These are phyloP conservation scores for Balaeniceps rex DNA, from an alignment of 2,113 vertebrate genomes.

Conservation along the genomic window DNA sequence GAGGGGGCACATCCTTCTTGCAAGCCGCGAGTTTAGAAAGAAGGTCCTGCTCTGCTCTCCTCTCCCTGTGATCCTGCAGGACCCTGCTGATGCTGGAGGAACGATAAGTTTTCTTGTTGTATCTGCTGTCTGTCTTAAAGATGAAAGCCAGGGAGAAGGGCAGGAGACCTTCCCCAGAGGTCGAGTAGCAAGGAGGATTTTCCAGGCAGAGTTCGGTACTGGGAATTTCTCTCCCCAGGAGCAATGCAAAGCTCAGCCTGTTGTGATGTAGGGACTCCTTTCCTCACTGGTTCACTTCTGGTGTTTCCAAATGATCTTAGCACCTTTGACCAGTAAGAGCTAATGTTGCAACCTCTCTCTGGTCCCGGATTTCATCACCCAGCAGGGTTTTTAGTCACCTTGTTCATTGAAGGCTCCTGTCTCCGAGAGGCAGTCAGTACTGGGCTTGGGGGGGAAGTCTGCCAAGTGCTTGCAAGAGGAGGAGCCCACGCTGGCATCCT, in stretches of 20 bases:
- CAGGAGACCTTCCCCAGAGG: background rate
- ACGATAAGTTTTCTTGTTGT: background rate
- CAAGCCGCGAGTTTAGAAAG: background rate
- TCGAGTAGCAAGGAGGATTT: background rate
- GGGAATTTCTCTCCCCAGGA: background rate
- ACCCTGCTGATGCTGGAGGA: background rate
- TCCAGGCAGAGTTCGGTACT: background rate
- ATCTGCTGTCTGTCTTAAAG: background rate
- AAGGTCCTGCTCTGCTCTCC: background rate
- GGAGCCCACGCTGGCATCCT: background rate
- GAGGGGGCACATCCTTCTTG: background rate
- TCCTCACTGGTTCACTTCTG: background rate
- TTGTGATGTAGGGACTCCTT: background rate
- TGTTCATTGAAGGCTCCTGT: background rate
- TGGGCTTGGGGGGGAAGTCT: background rate
- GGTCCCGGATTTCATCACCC: background rate
- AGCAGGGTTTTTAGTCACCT: background rate
- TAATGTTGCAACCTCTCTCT: background rate
- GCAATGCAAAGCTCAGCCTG: background rate
- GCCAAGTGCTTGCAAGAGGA: background rate
- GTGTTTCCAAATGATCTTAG: background rate
- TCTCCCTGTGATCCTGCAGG: background rate
- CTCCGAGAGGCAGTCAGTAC: background rate
- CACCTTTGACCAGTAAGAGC: background rate
- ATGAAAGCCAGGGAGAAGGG: background rate